Conservation (phyloP, 2,113 vertebrate genomes). For the Tursiops truncatus region DNA sequence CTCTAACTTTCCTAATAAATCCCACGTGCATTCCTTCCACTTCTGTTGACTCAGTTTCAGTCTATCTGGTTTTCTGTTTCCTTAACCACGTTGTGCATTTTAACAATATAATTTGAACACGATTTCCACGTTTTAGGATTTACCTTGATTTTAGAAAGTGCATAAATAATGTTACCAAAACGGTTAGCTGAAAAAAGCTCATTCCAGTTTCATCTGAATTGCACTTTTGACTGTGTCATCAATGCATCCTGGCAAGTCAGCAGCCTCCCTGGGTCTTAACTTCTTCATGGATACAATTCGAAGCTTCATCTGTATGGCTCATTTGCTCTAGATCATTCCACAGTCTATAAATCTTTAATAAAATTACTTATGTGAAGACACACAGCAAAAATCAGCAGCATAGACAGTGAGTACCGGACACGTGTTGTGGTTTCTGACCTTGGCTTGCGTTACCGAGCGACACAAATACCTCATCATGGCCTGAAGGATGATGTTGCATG, state of each 20-base stretch:
- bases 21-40: background rate
- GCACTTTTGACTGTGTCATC: background rate
- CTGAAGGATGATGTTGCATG: background rate
- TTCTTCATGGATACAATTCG: background rate
- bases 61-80: background rate
- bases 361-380: background rate
- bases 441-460: background rate
- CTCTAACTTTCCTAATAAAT: background rate
- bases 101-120: background rate
- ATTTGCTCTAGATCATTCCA: background rate
- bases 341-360: background rate
- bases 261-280: background rate
- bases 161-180: background rate
- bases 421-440: background rate
- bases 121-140: background rate
- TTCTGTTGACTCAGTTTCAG: background rate
- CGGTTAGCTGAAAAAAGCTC: background rate
- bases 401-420: background rate
- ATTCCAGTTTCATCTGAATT: background rate
- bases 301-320: background rate
- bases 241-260: background rate
- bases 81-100: background rate
- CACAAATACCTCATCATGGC: background rate
- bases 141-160: background rate
- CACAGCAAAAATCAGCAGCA: background rate